phyloP scores from a whole-genome alignment of 2,888 invertebrate species.

The Cephonodes hylas region DNA sequence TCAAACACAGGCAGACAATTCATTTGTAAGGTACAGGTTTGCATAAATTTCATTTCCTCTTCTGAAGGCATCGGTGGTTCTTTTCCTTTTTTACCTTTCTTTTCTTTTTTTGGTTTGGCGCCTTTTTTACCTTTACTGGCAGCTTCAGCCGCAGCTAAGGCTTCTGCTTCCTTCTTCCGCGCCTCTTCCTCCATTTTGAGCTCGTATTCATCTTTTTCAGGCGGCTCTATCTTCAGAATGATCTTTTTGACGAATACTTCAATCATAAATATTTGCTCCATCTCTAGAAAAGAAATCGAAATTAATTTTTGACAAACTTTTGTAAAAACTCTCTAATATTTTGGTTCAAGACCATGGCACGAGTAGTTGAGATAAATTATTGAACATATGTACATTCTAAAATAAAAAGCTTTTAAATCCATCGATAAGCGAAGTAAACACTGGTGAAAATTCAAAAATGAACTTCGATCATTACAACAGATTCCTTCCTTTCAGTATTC shows the following conservation, averaged over 20 bases:
- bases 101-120: constrained; percentile 27
- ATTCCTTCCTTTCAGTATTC: no score
- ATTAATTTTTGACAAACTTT: not conserved
- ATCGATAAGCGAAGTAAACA: no score
- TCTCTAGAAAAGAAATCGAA: constrained; percentile 23
- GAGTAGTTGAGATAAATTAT: no score
- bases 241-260: constrained; percentile 72
- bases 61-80: constrained; percentile 67
- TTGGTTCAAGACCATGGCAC: no score
- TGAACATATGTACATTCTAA: no score
- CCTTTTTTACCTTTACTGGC: constrained; percentile 39
- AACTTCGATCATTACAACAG: no score
- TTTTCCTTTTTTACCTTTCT: constrained; percentile 62
- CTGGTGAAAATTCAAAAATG: no score
- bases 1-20: constrained; percentile 69
- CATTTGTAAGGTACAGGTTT: constrained; percentile 72
- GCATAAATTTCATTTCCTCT: constrained; percentile 74
- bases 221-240: constrained; percentile 67
- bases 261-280: constrained; percentile 77
- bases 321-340: no score
- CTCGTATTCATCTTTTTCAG: constrained; percentile 71
- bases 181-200: constrained; percentile 62
- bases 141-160: constrained; percentile 56
- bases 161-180: constrained; percentile 55
- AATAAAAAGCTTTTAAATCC: no score